Conservation (phyloP, 2,113 vertebrate genomes). For the Corapipo altera region DNA sequence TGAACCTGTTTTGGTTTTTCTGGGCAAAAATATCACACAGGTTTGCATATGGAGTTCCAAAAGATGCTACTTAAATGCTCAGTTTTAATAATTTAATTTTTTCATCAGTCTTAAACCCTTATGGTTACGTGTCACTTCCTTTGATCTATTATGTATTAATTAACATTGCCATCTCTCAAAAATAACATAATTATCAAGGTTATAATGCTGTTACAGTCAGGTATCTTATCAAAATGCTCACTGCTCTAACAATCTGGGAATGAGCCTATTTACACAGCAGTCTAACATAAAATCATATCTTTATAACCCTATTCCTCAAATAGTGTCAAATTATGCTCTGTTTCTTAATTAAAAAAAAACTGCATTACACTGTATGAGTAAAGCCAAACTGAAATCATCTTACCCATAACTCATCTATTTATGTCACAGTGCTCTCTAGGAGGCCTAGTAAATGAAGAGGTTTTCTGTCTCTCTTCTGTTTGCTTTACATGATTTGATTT, state of each 20-base stretch:
- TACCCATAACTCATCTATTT: not conserved
- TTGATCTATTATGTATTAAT: not conserved
- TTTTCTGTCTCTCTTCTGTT: not conserved
- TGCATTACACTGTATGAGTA: not conserved
- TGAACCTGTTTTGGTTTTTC: fast-evolving
- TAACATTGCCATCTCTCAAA: not conserved
- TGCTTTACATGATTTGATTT: not conserved
- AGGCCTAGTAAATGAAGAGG: not conserved
- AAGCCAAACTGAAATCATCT: not conserved
- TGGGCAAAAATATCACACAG: not conserved
- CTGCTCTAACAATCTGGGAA: not conserved
- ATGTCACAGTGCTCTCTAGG: not conserved
- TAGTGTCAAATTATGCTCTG: not conserved
- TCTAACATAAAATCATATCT: conserved; percentile 32
- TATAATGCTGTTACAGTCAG: not conserved
- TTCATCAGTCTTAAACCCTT: not conserved
- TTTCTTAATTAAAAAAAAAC: conserved; percentile 43
- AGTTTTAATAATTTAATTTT: not conserved
- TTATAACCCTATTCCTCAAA: conserved; percentile 27
- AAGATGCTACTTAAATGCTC: not conserved
- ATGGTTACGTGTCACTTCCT: not conserved
- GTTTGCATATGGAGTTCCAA: not conserved
- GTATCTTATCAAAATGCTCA: conserved; percentile 1
- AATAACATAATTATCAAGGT: not conserved
- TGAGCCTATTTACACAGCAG: conserved; percentile 14